Evolutionary conservation across 2,797 vertebrate genomes (phyloP).

Genomic region (Urocyon cinereoargenteus): DNA sequence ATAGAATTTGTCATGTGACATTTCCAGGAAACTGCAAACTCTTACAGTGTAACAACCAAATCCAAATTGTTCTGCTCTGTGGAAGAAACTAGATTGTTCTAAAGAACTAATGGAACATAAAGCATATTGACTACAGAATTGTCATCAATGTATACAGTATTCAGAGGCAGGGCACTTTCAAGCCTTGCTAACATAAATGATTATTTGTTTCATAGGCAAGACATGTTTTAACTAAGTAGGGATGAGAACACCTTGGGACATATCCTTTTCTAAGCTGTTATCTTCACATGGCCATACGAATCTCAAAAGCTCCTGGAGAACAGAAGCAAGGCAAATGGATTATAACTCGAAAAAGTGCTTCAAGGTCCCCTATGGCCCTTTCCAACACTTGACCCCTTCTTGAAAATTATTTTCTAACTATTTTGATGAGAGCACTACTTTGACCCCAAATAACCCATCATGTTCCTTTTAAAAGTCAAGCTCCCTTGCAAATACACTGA

Average conservation of each 20-base stretch:
- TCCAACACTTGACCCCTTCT: background rate
- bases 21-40: slow-evolving; percentile 64
- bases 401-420: background rate
- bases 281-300: background rate
- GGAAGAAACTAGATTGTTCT: background rate
- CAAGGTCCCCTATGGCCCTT: background rate
- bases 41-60: background rate
- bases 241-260: background rate
- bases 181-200: background rate
- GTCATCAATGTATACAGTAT: background rate
- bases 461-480: slow-evolving; percentile 22
- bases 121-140: background rate
- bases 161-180: background rate
- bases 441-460: background rate
- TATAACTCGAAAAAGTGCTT: background rate
- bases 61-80: slow-evolving; percentile 11
- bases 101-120: background rate
- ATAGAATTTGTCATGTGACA: slow-evolving; percentile 52
- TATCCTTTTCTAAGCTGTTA: background rate
- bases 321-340: background rate
- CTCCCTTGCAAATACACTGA: background rate
- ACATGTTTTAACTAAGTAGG: background rate
- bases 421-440: background rate
- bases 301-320: background rate
- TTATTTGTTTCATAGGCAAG: background rate